Conservation (phyloP, 2,113 vertebrate species). For the Amia ocellicauda region DNA sequence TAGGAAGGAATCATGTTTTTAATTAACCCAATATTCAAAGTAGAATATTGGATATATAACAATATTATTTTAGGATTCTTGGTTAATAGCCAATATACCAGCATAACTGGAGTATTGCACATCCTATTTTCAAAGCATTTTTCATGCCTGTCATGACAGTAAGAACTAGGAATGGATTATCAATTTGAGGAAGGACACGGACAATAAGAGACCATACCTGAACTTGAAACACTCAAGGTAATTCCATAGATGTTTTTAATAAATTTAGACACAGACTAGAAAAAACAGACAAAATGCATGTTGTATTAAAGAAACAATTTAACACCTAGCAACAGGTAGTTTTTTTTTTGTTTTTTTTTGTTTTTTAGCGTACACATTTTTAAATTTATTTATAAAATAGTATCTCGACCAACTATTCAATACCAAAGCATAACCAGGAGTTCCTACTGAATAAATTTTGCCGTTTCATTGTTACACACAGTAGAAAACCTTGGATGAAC, state of each 20-base stretch:
- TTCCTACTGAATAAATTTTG: constrained; percentile 9
- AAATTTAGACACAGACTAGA: constrained; percentile 32
- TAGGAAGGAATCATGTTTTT: no score
- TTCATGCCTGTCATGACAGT: no score
- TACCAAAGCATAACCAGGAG: constrained; percentile 24
- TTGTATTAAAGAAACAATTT: constrained; percentile 32
- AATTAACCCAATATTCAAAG: no score
- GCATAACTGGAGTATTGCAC: no score
- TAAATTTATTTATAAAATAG: constrained; percentile 26
- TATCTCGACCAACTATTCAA: constrained; percentile 26
- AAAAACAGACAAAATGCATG: constrained; percentile 32
- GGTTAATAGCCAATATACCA: no score
- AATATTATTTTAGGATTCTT: no score
- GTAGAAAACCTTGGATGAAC: constrained; percentile 17
- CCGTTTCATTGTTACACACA: constrained; percentile 18
- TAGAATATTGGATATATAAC: no score
- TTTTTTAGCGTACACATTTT: constrained; percentile 25
- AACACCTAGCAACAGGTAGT: constrained; percentile 31
- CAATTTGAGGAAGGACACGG: no score
- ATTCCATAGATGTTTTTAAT: constrained; percentile 26
- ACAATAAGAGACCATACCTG: no score
- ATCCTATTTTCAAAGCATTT: no score
- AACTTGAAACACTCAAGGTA: constrained; percentile 5
- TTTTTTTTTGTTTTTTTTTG: constrained; percentile 23
- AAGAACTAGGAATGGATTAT: no score